Base-by-base conservation (phyloP, 2,113 vertebrate genomes). In the Sisor rabdophorus region DNA sequence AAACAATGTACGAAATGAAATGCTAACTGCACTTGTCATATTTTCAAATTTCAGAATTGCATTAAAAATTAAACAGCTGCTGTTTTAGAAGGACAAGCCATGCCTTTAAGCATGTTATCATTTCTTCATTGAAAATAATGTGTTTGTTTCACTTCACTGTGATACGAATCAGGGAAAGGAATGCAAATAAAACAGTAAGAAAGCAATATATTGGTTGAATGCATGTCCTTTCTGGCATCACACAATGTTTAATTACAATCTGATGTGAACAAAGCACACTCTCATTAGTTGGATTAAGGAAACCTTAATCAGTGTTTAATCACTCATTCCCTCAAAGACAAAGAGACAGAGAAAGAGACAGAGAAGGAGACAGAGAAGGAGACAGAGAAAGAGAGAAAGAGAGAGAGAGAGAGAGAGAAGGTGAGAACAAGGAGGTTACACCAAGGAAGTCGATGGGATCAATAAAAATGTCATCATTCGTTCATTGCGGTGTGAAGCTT, bases 251-350 rank as follows among this genome's bases (percentile, higher is more conserved):
- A 82, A 85, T 84, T 84, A 74, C 24, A 26, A 56, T 58, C 24
- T 81, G 76, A 81, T 80, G 79, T 74, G 75, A 65, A 81, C 80
- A 82, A 83, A 83, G 74, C 70, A 11, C 53, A 36, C 73, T 76
- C 73, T 83, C 79, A 83, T 87, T 85, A 83, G 68, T 24, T 56
- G 61, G 75, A 76, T 53, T 67, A 73, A 53, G 76, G 63, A 82
- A 79, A 74, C 77, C 64, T 63, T 84, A 87, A 84, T 83, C 77
- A 83, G 73, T 56, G 71, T 78, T 44, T 44, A 44, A 77, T 26
- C 54, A 60, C 76, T 77, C 53, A 22, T 73, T 83, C 56, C 26
- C 67, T 61, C 64, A 54, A 22, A 74, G 58, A 63, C 17, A 74
- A 30, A 15, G 12, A 13, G 44, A 16, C 19, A 73, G n/a, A 58